Evolutionary conservation across 2,888 invertebrate genomes (phyloP), one percentile per base, ranked within the genome.

Genomic region (Troilus luridus): DNA sequence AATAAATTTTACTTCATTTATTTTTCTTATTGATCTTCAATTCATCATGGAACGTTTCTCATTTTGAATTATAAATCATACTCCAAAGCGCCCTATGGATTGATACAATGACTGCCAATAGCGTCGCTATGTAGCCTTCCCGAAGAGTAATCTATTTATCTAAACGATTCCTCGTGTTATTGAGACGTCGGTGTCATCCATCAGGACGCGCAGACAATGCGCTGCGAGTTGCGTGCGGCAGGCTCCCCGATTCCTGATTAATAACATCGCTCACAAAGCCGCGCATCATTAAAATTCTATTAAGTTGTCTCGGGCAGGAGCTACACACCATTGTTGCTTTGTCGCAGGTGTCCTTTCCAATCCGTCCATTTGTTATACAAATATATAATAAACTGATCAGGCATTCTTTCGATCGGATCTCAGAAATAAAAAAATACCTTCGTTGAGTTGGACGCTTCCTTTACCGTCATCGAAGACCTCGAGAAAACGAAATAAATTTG

Each of bases 271-370:
- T 67, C 67, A 81, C 90, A 90, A 90, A 72, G 81, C 24, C 41
- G 90, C 64, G 90, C 77, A 91, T 88, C 91, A 91, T 91, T 91
- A 91, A 91, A 91, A 88, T 62, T 88, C 91, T 88, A 91, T 91
- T 88, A 91, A 91, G 88, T 88, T 91, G 91, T 91, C 91, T 91
- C 41, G 60, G 41, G 88, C 91, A 91, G 91, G 64, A 72, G 88
- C 56, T 27, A 54, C 59, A 11, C 91, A n/a, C 64, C 88, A 91
- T 91, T 91, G 90, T 90, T 54, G 41, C 54, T 24, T 90, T 90
- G 90, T 90, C 64, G 72, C 90, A 90, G 90, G 90, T 90, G 90
- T 90, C 89, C n/a, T 64, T n/a, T 89, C 89, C 89, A 89, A 89
- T n/a, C 89, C n/a, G 2, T 14, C 54, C 89, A 89, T 89, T 89